phyloP scores from a whole-genome alignment of 2,888 invertebrate species.

The Pheosia tremula region DNA sequence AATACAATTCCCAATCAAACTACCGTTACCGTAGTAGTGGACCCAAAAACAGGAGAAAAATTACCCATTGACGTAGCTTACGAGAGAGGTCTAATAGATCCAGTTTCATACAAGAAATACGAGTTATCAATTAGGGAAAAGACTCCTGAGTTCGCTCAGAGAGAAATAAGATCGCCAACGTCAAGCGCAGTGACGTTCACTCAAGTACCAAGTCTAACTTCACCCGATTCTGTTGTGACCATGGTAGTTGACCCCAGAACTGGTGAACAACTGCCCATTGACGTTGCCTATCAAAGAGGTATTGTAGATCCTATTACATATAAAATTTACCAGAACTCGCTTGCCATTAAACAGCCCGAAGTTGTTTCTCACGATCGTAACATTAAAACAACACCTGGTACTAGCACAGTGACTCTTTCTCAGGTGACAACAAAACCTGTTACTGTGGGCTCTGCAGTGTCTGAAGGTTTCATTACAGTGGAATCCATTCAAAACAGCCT shows the following conservation, averaged over 20 bases:
- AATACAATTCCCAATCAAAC: constrained; percentile 43
- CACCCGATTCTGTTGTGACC: constrained; percentile 43
- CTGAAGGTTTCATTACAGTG: constrained; percentile 82
- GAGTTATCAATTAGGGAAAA: constrained; percentile 64
- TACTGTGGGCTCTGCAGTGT: constrained; percentile 85
- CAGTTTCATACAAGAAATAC: constrained; percentile 68
- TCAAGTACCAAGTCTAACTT: constrained; percentile 34
- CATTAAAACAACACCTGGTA: constrained; percentile 33
- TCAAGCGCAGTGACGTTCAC: constrained; percentile 41
- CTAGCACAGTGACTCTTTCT: constrained; percentile 49
- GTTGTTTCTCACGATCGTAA: constrained; percentile 20
- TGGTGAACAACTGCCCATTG: constrained; percentile 89
- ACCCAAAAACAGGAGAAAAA: constrained; percentile 91
- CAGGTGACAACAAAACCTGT: constrained; percentile 78
- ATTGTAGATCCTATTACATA: constrained; percentile 55
- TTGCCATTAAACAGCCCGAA: constrained; percentile 29
- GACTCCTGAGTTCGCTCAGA: constrained; percentile 45
- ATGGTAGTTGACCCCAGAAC: constrained; percentile 87
- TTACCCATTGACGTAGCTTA: constrained; percentile 91
- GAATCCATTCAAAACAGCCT: constrained; percentile 79
- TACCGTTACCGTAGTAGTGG: constrained; percentile 83
- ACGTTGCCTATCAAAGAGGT: constrained; percentile 86
- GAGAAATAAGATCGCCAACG: constrained; percentile 32
- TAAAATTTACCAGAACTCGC: constrained; percentile 44
- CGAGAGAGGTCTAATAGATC: constrained; percentile 84